Evolutionary conservation across 2,888 invertebrate genomes (phyloP), one percentile per base, ranked within the genome.

Genomic region (Melanargia galathea): DNA sequence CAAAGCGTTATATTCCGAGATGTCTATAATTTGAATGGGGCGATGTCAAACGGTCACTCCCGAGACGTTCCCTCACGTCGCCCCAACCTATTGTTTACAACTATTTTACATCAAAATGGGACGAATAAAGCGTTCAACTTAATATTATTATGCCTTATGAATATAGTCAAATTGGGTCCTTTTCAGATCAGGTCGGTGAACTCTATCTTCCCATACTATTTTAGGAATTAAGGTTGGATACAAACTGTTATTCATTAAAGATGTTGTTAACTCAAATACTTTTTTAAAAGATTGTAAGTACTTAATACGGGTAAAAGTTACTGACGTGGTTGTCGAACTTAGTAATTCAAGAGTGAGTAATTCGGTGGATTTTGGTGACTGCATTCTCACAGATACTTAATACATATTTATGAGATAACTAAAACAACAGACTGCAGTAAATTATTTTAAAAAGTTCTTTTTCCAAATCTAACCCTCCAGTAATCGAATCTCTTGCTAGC

Each of bases 11-110:
- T 63, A 58, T 66, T 54, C 52, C 51, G 54, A 63, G 48, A 62
- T 52, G 30, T 59, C 60, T 60, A 65, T 65, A 60, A 61, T 63
- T 63, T 67, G 43, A 65, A 65, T 64, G 45, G 66, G 54, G 52
- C 48, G 40, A 61, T 63, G 67, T 67, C 65, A 65, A 67, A 65
- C 62, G 65, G 66, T 65, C 65, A 60, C 45, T 45, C 8, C 45
- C 20, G 51, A 22, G 46, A 71, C 83, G 80, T 83, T 78, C 86
- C 77, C 64, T 79, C 86, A 84, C 87, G 86, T 81, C 71, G 54
- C 66, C 48, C 7, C 33, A 63, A 63, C 67, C n/a, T 59, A 73
- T 79, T 79, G 78, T 79, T 75, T 77, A 70, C 73, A 71, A 66
- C 71, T 76, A 70, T 65, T 78, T 78, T 75, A 77, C 78, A 79